Evolutionary conservation across 2,888 invertebrate species (phyloP).

Genomic region (Standfussiana lucernea): DNA sequence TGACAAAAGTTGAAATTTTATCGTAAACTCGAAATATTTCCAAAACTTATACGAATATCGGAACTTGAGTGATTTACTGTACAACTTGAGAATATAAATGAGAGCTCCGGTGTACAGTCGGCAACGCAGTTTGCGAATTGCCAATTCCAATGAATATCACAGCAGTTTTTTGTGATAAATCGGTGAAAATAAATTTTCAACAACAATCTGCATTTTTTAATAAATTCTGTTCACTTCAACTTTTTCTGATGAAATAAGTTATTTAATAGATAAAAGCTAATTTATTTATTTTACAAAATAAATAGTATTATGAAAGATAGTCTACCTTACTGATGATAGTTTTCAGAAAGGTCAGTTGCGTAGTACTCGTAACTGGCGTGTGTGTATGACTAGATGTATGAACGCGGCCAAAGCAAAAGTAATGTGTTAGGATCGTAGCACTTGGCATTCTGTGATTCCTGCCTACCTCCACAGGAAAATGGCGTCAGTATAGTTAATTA

Average conservation of each 20-base stretch:
- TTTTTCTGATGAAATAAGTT: constrained; percentile 1
- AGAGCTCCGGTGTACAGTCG: constrained; percentile 60
- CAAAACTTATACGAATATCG: constrained; percentile 74
- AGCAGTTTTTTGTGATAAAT: constrained; percentile 57
- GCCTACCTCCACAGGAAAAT: not conserved
- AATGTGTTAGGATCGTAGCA: not conserved
- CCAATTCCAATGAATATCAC: constrained; percentile 62
- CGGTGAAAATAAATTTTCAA: constrained; percentile 37
- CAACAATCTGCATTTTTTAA: constrained; percentile 39
- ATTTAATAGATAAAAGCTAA: not conserved
- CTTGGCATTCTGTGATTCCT: not conserved
- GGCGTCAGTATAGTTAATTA: not conserved
- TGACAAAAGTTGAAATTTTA: constrained; percentile 84
- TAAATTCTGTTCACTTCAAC: not conserved
- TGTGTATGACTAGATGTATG: not conserved
- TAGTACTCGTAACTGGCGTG: not conserved
- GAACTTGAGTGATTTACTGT: constrained; percentile 80
- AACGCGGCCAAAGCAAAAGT: not conserved
- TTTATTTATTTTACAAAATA: not conserved
- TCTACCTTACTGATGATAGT: not conserved
- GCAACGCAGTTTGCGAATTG: constrained; percentile 59
- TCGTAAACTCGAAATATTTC: constrained; percentile 81
- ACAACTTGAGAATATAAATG: constrained; percentile 76
- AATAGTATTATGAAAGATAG: not conserved
- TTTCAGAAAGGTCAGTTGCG: not conserved